These are phyloP conservation scores for Peromyscus eremicus DNA, from an alignment of 2,797 vertebrate species.

Conservation along the genomic window DNA sequence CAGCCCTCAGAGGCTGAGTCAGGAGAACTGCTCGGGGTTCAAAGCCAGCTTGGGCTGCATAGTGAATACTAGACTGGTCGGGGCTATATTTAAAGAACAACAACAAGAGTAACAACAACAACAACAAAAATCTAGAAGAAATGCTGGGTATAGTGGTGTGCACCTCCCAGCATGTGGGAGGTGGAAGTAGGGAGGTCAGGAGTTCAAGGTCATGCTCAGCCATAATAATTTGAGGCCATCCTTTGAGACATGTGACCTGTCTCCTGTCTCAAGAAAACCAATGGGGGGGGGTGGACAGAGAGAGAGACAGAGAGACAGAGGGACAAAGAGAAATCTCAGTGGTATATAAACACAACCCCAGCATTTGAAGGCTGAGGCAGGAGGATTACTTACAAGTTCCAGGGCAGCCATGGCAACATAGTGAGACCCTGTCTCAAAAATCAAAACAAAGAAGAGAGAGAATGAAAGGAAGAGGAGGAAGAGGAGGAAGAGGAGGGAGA, in stretches of 20 bases:
- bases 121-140: not conserved
- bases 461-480: no score
- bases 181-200: no score
- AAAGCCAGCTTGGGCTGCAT: not conserved
- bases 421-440: not conserved
- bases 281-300: no score
- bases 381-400: not conserved
- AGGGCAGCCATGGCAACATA: not conserved
- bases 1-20: not conserved
- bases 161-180: no score
- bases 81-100: not conserved
- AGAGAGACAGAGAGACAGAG: no score
- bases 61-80: not conserved
- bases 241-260: not conserved
- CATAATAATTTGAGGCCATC: not conserved
- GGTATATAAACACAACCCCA: not conserved
- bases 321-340: no score
- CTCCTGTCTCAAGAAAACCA: no score
- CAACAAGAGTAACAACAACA: no score
- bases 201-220: not conserved
- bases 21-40: not conserved
- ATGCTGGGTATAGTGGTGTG: no score
- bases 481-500: no score
- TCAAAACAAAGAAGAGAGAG: no score
- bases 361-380: not conserved